phyloP scores from a whole-genome alignment of 2,888 invertebrate genomes.

The Brenthis daphne region DNA sequence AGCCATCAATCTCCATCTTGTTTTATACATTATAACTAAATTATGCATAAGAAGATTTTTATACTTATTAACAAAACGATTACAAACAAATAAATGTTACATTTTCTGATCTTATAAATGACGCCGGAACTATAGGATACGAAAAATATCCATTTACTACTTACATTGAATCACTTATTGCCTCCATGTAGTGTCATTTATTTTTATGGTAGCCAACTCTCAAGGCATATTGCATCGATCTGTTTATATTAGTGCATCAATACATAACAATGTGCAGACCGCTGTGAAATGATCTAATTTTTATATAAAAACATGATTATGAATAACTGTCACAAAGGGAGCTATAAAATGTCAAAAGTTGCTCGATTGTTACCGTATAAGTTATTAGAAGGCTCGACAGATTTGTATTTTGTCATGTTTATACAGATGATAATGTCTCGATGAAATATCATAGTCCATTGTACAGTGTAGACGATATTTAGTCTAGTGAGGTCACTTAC shows the following conservation, averaged over 20 bases:
- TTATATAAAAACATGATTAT: slow-evolving; percentile 55
- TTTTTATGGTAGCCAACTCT: not conserved
- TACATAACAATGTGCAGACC: slow-evolving; percentile 58
- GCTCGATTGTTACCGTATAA: slow-evolving; percentile 79
- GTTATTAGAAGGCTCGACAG: slow-evolving; percentile 71
- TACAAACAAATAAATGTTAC: too few relatives aligned
- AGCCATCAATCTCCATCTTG: too few relatives aligned
- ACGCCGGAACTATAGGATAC: not conserved
- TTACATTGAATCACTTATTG: not conserved
- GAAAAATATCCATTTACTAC: not conserved
- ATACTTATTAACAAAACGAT: too few relatives aligned
- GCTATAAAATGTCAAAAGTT: slow-evolving; percentile 71
- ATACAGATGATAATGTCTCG: slow-evolving; percentile 78
- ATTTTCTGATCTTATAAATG: too few relatives aligned
- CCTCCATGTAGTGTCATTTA: slow-evolving; percentile 7
- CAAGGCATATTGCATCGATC: slow-evolving; percentile 5
- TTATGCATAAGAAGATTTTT: too few relatives aligned
- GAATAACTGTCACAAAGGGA: slow-evolving; percentile 75
- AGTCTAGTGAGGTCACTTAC: slow-evolving; percentile 66
- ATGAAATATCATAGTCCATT: slow-evolving; percentile 79
- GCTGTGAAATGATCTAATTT: slow-evolving; percentile 48
- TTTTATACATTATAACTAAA: too few relatives aligned
- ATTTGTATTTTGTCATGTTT: slow-evolving; percentile 82
- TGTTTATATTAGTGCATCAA: slow-evolving; percentile 43
- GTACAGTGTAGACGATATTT: slow-evolving; percentile 78